Evolutionary conservation across 2,888 invertebrate species (phyloP), one percentile per base, ranked within the genome.

Genomic region (Amphipyra tragopoginis): DNA sequence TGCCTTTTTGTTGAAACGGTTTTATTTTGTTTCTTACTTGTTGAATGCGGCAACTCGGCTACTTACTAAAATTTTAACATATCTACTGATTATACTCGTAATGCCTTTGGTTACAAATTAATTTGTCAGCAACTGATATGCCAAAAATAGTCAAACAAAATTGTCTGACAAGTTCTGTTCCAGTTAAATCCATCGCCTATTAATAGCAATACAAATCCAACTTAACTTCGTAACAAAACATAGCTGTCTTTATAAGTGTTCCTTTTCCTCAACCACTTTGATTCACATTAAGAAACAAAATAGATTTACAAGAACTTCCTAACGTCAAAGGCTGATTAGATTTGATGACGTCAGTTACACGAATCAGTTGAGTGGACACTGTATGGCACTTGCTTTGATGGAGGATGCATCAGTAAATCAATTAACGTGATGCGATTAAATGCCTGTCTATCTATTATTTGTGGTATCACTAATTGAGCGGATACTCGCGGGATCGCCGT

Each of bases 331-430:
- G 29, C 21, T 21, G 21, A 21, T 21, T 21, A 1, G 21, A 21
- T 21, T 21, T 36, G 15, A 45, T 45, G 39, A 10, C 21, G n/a
- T 45, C 33, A 13, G n/a, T 13, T 9, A 36, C 39, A 34, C 9
- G 1, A 10, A 6, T 15, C 13, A 33, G 6, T 7, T 1, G 40
- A 53, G 14, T 34, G 13, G 33, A 38, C 0, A 26, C 26, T 48
- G 50, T 15, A 36, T 7, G 11, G 45, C 36, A 54, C 47, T 67
- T 54, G 38, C 42, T 54, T 66, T 66, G 50, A 42, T n/a, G 34
- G 8, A 21, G 9, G 3, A 33, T 14, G 33, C 49, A 40, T 36
- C 5, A 26, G 14, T 15, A 13, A 38, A 53, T n/a, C 13, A 51
- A 66, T 49, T 26, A 58, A 2, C n/a, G 8, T 45, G 8, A 49